Evolutionary conservation across 2,113 vertebrate species (phyloP).

Genomic region (Menidia beryllina): DNA sequence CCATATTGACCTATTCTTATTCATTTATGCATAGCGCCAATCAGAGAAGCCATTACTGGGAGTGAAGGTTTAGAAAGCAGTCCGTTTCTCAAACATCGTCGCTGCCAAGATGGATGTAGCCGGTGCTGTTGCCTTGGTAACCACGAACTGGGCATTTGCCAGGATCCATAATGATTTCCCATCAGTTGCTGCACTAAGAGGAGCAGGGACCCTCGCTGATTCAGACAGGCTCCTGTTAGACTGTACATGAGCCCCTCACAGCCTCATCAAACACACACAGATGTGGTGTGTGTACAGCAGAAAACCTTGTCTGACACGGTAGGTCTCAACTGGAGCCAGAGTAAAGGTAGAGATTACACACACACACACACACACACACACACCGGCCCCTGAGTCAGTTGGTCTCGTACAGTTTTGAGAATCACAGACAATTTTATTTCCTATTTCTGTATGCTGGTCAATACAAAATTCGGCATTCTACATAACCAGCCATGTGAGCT

Average conservation of each 20-base stretch:
- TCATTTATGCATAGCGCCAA: conserved; percentile 72
- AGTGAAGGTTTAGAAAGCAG: conserved; percentile 64
- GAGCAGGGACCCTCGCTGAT: conserved; percentile 47
- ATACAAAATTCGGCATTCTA: conserved; percentile 27
- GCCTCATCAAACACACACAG: conserved; percentile 20
- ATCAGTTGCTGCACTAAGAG: conserved; percentile 71
- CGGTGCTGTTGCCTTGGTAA: conserved; percentile 79
- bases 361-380: no score
- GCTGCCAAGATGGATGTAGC: conserved; percentile 65
- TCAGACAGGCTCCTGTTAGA: conserved; percentile 22
- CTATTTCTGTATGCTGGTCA: conserved; percentile 26
- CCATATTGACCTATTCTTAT: conserved; percentile 60
- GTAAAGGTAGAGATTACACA: no score
- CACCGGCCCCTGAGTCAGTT: background rate
- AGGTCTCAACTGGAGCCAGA: conserved; percentile 4
- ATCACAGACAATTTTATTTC: conserved; percentile 10
- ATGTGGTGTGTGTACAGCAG: background rate
- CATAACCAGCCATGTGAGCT: conserved; percentile 12
- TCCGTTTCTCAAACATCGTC: conserved; percentile 67
- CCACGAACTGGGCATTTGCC: conserved; percentile 77
- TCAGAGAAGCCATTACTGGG: conserved; percentile 72
- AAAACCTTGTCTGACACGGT: background rate
- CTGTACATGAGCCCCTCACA: conserved; percentile 30
- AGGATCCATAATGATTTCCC: conserved; percentile 81
- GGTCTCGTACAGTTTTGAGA: conserved; percentile 22